Evolutionary conservation across 2,888 invertebrate genomes (phyloP), one percentile per base, ranked within the genome.

Genomic region (Microplitis deprimator): DNA sequence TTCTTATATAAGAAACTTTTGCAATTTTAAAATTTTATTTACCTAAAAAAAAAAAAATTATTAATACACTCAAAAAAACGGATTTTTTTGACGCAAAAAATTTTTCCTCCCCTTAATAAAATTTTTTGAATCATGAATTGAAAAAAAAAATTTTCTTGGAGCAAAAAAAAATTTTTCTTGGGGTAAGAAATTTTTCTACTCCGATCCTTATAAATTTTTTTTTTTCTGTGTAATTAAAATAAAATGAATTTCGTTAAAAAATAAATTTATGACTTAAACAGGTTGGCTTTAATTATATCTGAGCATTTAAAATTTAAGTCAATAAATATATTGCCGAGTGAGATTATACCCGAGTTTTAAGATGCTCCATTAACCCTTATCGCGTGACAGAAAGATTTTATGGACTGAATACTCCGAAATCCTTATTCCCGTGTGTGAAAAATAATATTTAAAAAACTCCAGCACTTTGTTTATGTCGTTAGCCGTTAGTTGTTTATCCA

Each of bases 321-420:
- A 73, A 73, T 73, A 73, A 73, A 73, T 29, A 65, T 74, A 40
- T 68, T 50, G n/a, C 59, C 59, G 50, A 69, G 16, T 64, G 50
- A 41, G 29, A 75, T 68, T 17, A 50, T 59, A 60, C 17, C 50
- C 68, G n/a, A 50, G 65, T 40, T 71, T 65, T 64, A 61, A 69
- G 61, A 5, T 68, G 77, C 73, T 77, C 73, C 77, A 77, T 77
- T 77, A 77, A 77, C 73, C 77, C 77, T 77, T 77, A 77, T 77
- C 77, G 77, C 77, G 77, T 77, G 77, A 77, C 77, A 77, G 77
- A 69, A 61, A 29, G 73, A 77, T 77, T 77, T 77, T 77, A 77
- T 77, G 73, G 68, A 77, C 77, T 77, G 61, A 64, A 68, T 40
- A 73, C 67, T 65, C 65, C 65, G 75, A 70, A 70, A 50, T 16